Evolutionary conservation across 92 coral and sea anemone genomes (phyloP).

Genomic region (Parazoanthus darwini): DNA sequence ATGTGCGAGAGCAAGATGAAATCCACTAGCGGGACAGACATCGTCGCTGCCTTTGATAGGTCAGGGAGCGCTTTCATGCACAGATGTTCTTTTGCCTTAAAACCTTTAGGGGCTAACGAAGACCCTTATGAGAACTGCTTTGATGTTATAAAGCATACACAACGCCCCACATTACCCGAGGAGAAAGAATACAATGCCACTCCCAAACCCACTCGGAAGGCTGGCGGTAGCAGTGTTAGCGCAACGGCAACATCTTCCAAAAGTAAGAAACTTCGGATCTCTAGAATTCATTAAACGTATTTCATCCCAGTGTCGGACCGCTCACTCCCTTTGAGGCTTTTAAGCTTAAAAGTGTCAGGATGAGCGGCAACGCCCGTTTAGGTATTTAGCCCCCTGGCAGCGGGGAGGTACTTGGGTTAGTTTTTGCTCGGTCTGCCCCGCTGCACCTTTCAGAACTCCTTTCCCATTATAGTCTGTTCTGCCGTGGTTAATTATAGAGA

Average conservation of each 20-base stretch:
- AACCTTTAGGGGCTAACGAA: constrained; percentile 18
- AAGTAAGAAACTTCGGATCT: not conserved
- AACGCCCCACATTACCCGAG: constrained; percentile 18
- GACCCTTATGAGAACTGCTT: constrained; percentile 37
- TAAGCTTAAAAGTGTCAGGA: too few relatives aligned
- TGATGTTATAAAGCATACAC: constrained; percentile 32
- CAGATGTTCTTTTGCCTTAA: constrained; percentile 37
- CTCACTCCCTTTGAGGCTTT: too few relatives aligned
- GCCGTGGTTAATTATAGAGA: too few relatives aligned
- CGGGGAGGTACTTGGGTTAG: too few relatives aligned
- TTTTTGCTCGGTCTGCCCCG: too few relatives aligned
- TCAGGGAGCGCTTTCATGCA: not conserved
- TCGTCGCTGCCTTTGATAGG: constrained; percentile 14
- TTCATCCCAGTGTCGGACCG: too few relatives aligned
- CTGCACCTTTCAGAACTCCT: too few relatives aligned
- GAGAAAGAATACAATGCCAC: constrained; percentile 1
- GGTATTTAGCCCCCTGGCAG: too few relatives aligned
- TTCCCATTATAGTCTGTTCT: too few relatives aligned
- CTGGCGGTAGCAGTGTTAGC: not conserved
- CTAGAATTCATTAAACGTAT: too few relatives aligned
- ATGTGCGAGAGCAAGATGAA: constrained; percentile 18
- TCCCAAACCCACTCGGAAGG: constrained; percentile 3
- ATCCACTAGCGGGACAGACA: not conserved
- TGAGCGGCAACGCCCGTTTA: too few relatives aligned
- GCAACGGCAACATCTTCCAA: not conserved